Evolutionary conservation across 2,888 invertebrate species (phyloP).

Genomic region (Lapara coniferarum): DNA sequence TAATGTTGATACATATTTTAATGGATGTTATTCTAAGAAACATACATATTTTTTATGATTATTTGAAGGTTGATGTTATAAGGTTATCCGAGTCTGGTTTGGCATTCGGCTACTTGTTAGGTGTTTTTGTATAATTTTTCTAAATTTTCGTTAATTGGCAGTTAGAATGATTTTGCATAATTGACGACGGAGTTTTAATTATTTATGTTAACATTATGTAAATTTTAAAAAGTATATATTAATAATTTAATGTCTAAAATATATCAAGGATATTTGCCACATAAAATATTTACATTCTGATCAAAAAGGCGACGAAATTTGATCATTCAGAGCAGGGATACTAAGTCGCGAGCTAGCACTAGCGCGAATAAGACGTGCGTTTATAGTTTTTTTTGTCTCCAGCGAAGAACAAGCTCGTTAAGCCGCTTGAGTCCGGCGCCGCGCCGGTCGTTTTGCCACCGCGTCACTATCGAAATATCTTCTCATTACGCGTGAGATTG

Average conservation of each 20-base stretch:
- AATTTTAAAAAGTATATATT: no score
- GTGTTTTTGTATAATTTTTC: no score
- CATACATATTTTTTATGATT: background rate
- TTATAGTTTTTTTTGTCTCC: constrained; percentile 3
- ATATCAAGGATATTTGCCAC: no score
- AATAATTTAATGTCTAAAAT: no score
- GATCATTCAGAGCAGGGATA: background rate
- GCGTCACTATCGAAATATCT: constrained; percentile 58
- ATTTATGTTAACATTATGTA: no score
- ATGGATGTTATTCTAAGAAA: background rate
- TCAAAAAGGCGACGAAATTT: background rate
- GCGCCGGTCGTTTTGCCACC: constrained; percentile 35
- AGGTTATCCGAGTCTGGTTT: no score
- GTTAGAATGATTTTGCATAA: no score
- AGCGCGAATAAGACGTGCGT: constrained; percentile 6
- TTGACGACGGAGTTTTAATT: no score
- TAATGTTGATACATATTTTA: background rate
- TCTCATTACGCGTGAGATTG: constrained; percentile 61
- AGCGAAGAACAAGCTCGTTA: constrained; percentile 52
- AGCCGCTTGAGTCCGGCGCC: constrained; percentile 48
- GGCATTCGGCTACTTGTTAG: no score
- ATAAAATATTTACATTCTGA: no score
- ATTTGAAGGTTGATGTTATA: no score
- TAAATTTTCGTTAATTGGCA: no score
- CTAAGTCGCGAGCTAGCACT: background rate